Base-by-base conservation (phyloP, 2,797 vertebrate genomes). In the Galaxias olidus region DNA sequence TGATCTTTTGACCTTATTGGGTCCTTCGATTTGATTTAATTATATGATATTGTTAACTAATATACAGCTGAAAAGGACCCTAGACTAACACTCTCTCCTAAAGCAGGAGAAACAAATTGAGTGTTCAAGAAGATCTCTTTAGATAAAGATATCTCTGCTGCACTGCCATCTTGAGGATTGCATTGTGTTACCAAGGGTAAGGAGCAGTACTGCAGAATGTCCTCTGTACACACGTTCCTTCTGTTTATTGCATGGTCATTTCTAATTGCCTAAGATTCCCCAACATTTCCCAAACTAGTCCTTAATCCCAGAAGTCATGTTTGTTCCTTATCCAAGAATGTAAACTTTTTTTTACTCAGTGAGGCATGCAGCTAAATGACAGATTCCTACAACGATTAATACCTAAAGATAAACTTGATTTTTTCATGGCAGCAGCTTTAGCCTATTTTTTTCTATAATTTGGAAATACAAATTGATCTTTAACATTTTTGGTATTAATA, bases 131-230 rank as follows among this genome's bases (percentile, higher is more conserved):
- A 30, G 68, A 61, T 20, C 59, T 30, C 57, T 4, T 8, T 41
- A 78, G 66, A 75, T 66, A 60, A 77, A 30, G 30, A 30, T 30
- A 30, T 30, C 30, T 66, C 73, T 56, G 63, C 78, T 61, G 76
- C 77, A 82, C 80, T 82, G 86, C 82, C 88, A 84, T 86, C 87
- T 90, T 84, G 72, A 88, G 69, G 79, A 82, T 85, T 72, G 73
- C 48, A 54, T 62, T 41, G 77, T 82, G 59, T 70, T 63, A 73
- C 65, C 64, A 15, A 54, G 60, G 59, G 60, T 68, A 61, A 68
- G 78, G 77, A 52, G 66, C 63, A 54, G 49, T 59, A 45, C 60
- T 72, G 62, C 59, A 76, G 61, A 74, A 66, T 69, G 17, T 53
- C 66, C 41, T 68, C 74, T 80, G 59, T 66, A 61, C 74, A 73